These are phyloP conservation scores for Automeris io DNA, from an alignment of 2,888 invertebrate species.

Conservation along the genomic window DNA sequence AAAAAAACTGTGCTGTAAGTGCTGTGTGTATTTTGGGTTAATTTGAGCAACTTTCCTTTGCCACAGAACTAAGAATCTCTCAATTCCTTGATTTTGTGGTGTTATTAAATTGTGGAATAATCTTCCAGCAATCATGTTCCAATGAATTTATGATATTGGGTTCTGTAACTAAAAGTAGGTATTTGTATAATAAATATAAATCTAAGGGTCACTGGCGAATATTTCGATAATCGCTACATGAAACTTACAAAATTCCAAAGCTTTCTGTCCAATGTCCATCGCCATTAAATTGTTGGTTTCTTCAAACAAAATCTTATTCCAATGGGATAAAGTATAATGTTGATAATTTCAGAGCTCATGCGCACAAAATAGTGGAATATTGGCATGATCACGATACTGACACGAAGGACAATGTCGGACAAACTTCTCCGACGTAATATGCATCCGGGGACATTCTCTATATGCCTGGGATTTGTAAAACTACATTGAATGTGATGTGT, in stretches of 20 bases:
- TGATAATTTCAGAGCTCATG: neutral
- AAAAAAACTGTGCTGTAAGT: too few relatives aligned
- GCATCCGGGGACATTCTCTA: too few relatives aligned
- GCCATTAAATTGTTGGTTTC: neutral
- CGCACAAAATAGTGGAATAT: slow-evolving; percentile 30
- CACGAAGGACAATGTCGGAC: slow-evolving; percentile 45
- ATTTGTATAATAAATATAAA: slow-evolving; percentile 1
- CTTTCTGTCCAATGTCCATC: neutral
- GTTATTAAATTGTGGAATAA: too few relatives aligned
- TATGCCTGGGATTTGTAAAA: slow-evolving; percentile 30
- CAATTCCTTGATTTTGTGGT: too few relatives aligned
- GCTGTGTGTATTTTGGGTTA: too few relatives aligned
- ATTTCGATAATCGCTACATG: neutral
- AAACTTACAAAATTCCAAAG: neutral
- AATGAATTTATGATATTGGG: too few relatives aligned
- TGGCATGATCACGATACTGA: slow-evolving; percentile 63
- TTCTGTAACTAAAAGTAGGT: neutral
- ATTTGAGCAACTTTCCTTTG: too few relatives aligned
- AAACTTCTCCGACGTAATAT: slow-evolving; percentile 58
- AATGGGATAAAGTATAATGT: slow-evolving; percentile 10
- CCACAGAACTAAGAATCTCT: too few relatives aligned
- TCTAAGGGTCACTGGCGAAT: too few relatives aligned
- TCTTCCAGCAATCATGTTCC: too few relatives aligned
- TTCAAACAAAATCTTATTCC: slow-evolving; percentile 6
- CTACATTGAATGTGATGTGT: slow-evolving; percentile 15